A percentile compares a stretch with the other conserved stretches of the same genome.
Evolutionary conservation across 92 coral and sea anemone species (phyloP).

Genomic region (Virgularia gustaviana): DNA sequence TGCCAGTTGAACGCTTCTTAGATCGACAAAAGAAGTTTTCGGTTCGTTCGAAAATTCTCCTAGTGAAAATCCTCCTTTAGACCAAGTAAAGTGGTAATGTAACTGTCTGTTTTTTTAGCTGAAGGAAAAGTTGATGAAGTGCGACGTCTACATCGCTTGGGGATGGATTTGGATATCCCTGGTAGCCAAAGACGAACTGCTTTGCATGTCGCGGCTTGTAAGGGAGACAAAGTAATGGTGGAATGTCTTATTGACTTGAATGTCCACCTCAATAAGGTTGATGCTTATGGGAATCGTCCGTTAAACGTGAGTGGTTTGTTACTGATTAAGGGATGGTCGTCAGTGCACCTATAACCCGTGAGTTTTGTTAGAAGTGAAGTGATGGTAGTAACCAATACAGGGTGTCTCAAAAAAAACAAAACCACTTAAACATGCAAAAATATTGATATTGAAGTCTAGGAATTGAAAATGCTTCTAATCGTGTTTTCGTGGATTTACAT

Average conservation of each 20-base stretch:
- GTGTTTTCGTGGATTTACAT: no score
- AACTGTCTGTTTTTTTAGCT: constrained; percentile 47
- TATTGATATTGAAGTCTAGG: no score
- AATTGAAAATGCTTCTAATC: no score
- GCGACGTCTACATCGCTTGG: constrained; percentile 65
- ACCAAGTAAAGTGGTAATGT: neutral
- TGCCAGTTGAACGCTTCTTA: no score
- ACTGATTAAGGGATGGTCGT: neutral
- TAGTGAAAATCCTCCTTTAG: no score
- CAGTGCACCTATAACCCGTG: no score
- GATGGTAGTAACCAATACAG: neutral
- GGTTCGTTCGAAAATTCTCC: no score
- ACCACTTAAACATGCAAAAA: no score
- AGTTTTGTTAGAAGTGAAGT: neutral
- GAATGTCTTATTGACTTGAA: constrained; percentile 76
- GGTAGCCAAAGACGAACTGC: constrained; percentile 71
- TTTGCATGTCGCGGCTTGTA: constrained; percentile 70
- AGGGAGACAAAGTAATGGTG: constrained; percentile 74
- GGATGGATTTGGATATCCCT: constrained; percentile 66
- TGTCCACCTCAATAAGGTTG: constrained; percentile 80
- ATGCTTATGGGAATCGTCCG: constrained; percentile 78
- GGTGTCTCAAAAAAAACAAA: no score
- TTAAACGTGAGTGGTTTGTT: constrained; percentile 64
- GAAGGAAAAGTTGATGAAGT: constrained; percentile 73
- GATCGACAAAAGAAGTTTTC: no score